Conservation (phyloP, 2,888 invertebrate genomes). For the Leucozona laternaria region DNA sequence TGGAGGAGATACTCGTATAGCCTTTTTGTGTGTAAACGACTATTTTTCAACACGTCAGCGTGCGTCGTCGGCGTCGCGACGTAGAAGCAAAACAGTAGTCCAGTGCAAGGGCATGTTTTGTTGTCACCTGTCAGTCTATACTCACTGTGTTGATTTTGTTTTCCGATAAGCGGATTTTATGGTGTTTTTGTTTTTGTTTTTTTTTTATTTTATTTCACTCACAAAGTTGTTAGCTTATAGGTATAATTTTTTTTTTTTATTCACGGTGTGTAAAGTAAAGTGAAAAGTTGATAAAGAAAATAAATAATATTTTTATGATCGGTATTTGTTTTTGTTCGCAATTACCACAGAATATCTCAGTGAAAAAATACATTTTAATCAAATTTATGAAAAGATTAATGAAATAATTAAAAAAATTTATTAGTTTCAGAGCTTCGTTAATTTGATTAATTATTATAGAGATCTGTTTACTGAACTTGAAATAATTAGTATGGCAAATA, state of each 20-base stretch:
- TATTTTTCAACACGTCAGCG: slow-evolving; percentile 7
- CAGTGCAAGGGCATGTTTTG: slow-evolving; percentile 49
- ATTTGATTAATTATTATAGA: not conserved
- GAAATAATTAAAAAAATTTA: slow-evolving; percentile 32
- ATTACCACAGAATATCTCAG: slow-evolving; percentile 14
- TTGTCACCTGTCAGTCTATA: slow-evolving; percentile 35
- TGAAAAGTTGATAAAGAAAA: slow-evolving; percentile 39
- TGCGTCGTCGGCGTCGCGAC: no score
- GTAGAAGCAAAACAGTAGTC: slow-evolving; percentile 10
- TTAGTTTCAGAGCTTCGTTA: not conserved
- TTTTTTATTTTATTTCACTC: not conserved
- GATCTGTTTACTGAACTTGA: not conserved
- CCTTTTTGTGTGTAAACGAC: slow-evolving; percentile 8
- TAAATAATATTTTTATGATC: slow-evolving; percentile 44
- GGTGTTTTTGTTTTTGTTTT: not conserved
- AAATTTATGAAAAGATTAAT: slow-evolving; percentile 27
- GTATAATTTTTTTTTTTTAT: slow-evolving; percentile 17
- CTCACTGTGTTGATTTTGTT: slow-evolving; percentile 19
- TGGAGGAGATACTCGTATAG: slow-evolving; percentile 16
- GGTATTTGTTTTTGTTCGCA: slow-evolving; percentile 4
- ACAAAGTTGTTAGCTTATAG: slow-evolving; percentile 16
- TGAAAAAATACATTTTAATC: slow-evolving; percentile 32
- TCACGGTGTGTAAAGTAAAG: slow-evolving; percentile 5
- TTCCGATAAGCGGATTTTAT: slow-evolving; percentile 11
- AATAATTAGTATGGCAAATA: not conserved